Percentiles rank a stretch among this genome's conserved stretches.
These are phyloP conservation scores for Pachyramphus minor DNA, from an alignment of 2,113 vertebrate species.

Conservation along the genomic window DNA sequence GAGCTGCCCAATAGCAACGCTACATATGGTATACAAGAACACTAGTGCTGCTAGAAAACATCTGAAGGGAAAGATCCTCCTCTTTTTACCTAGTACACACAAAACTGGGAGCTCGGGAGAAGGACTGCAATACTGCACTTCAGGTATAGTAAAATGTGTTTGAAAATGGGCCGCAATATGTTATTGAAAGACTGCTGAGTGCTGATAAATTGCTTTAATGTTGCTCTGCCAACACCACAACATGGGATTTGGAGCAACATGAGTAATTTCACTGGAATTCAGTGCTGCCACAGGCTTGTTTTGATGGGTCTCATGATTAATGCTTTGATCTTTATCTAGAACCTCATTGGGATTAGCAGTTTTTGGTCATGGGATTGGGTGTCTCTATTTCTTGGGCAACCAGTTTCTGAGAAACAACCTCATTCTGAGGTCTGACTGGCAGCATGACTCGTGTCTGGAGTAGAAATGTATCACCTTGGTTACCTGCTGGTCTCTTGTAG, in stretches of 20 bases:
- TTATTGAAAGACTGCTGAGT: neutral
- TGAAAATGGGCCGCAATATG: neutral
- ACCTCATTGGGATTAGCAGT: neutral
- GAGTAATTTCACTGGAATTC: neutral
- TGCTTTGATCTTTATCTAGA: conserved; percentile 6
- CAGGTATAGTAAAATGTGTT: neutral
- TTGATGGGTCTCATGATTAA: neutral
- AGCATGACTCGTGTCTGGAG: accelerated
- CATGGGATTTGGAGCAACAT: neutral
- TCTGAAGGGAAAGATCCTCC: neutral
- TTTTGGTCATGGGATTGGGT: neutral
- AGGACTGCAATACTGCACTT: neutral
- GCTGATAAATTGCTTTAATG: neutral
- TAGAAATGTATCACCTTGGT: neutral
- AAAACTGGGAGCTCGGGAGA: neutral
- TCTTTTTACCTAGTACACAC: neutral
- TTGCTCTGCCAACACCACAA: neutral
- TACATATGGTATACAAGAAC: neutral
- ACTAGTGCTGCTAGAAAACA: neutral
- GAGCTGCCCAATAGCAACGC: neutral
- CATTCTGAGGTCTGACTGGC: neutral
- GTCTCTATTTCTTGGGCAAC: neutral
- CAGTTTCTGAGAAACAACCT: neutral
- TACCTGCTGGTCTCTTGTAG: neutral
- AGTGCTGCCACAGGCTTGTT: neutral